Evolutionary conservation across 2,797 vertebrate genomes (phyloP).

Genomic region (Tamandua tetradactyla): DNA sequence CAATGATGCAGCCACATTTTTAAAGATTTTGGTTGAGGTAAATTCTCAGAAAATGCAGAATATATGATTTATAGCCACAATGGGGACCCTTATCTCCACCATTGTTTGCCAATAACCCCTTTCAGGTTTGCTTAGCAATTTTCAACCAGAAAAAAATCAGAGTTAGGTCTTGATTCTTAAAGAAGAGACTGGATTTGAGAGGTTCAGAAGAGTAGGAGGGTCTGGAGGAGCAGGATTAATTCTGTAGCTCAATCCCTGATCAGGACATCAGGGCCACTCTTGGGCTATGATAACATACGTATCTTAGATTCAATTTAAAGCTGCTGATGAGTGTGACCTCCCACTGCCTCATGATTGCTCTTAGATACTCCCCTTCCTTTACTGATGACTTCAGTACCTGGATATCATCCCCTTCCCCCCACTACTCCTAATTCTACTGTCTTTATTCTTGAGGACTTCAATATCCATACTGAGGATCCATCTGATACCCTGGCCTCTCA

Average conservation of each 20-base stretch:
- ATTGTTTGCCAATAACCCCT: neutral
- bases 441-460: neutral
- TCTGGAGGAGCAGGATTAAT: neutral
- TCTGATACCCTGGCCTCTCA: neutral
- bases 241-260: neutral
- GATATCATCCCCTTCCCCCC: neutral
- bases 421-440: neutral
- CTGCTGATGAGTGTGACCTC: neutral
- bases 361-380: neutral
- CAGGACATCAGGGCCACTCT: neutral
- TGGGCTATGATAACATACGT: neutral
- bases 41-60: constrained; percentile 6
- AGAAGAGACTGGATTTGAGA: neutral
- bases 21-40: neutral
- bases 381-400: neutral
- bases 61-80: neutral
- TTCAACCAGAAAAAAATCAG: constrained; percentile 20
- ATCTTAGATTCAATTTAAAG: neutral
- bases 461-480: neutral
- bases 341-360: neutral
- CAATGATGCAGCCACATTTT: neutral
- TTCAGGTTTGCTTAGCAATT: neutral
- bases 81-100: neutral
- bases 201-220: neutral
- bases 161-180: neutral